Evolutionary conservation across 1,140 invertebrate species (phyloP).

Genomic region (Pogonus chalceus): DNA sequence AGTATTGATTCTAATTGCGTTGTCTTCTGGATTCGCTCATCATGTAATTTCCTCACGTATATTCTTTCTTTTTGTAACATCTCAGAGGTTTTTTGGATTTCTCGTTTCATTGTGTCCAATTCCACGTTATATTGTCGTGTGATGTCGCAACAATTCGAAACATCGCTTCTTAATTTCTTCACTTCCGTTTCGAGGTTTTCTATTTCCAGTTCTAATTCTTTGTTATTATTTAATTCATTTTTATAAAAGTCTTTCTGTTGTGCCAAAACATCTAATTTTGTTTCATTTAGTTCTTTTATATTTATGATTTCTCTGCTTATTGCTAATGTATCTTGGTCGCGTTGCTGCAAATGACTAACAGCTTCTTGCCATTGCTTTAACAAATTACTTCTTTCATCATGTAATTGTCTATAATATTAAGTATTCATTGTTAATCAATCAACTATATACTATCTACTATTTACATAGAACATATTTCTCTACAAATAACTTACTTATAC

Average conservation of each 20-base stretch:
- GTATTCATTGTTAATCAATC: neutral
- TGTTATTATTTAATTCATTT: conserved; percentile 29
- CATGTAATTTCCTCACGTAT: conserved; percentile 13
- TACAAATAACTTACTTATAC: neutral
- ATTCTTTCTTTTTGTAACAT: conserved; percentile 24
- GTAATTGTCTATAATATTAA: conserved; percentile 18
- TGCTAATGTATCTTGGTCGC: conserved; percentile 42
- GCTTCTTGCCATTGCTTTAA: conserved; percentile 39
- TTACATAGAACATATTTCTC: neutral
- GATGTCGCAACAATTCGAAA: conserved; percentile 20
- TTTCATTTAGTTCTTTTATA: conserved; percentile 17
- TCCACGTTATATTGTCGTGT: conserved; percentile 17
- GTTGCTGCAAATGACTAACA: conserved; percentile 42
- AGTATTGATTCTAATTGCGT: neutral
- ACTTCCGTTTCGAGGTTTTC: conserved; percentile 21
- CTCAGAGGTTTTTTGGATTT: conserved; percentile 17
- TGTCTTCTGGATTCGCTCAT: conserved; percentile 20
- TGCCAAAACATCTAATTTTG: conserved; percentile 23
- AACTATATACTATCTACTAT: neutral
- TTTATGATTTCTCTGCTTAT: conserved; percentile 29
- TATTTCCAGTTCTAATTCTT: conserved; percentile 22
- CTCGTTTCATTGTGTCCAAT: conserved; percentile 19
- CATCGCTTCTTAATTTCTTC: neutral
- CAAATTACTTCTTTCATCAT: conserved; percentile 24
- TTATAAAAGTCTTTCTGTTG: conserved; percentile 28